Evolutionary conservation across 2,888 invertebrate species (phyloP), one percentile per base, ranked within the genome.

Genomic region (Drosophila nr. perissopoda): DNA sequence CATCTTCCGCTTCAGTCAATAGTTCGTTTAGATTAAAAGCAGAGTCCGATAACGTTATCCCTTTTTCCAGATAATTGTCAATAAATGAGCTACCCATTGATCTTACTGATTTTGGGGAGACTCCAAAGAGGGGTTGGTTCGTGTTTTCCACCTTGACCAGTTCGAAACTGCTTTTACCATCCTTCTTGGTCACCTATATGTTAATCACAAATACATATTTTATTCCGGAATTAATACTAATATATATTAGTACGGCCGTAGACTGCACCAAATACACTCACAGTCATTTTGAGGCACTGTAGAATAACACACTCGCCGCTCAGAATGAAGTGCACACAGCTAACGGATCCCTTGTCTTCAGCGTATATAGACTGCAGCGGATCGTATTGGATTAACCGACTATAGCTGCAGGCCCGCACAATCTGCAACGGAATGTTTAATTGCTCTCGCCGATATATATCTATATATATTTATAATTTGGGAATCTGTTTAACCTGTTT

Each of bases 291-390:
- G 11, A 93, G 86, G 67, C 91, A 91, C 69, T 93, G 93, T 51
- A 93, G 69, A 13, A 93, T 88, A 67, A 91, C 90, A 59, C 93
- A 93, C 67, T 92, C 90, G 2, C 93, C 93, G 75, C 92, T 93
- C 7, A 93, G 68, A 8, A 93, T 89, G 68, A 93, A 93, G 70
- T 91, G 89, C 0, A 91, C 92, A 64, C 77, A 89, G 58, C 90
- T 91, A 2, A 91, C 65, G 0, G 89, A 82, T 6, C 92, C 92
- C 36, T 79, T 76, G 38, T 92, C 92, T 58, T 91, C 92, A 3
- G 87, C 87, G 63, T 89, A 93, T 40, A 93, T 92, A 0, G 91
- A 91, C 42, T 92, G 84, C 64, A 92, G 58, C 1, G 92, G 91
- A 64, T 91, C 87, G 40, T 88, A 93, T 67, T 92, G 91, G 1